Evolutionary conservation across 2,113 vertebrate species (phyloP).

Genomic region (Pachyramphus minor): DNA sequence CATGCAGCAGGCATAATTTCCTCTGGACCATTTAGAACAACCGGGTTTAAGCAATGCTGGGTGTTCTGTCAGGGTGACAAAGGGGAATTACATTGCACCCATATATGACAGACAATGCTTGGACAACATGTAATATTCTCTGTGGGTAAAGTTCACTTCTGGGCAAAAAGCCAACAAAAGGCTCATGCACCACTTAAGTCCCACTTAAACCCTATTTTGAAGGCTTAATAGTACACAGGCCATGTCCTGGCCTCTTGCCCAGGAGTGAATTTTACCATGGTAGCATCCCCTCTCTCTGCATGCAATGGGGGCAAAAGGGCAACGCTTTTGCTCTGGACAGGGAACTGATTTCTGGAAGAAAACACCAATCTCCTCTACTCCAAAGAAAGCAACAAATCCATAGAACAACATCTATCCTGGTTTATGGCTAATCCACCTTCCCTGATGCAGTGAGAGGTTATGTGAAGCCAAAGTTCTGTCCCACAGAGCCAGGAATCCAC

Average conservation of each 20-base stretch:
- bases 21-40: not conserved
- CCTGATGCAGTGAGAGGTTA: not conserved
- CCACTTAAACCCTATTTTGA: constrained; percentile 59
- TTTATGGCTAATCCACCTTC: not conserved
- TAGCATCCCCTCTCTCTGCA: not conserved
- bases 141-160: constrained; percentile 52
- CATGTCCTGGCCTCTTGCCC: constrained; percentile 52
- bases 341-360: not conserved
- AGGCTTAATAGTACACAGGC: constrained; percentile 50
- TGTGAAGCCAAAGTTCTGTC: not conserved
- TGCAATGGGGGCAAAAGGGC: not conserved
- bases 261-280: constrained; percentile 21
- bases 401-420: not conserved
- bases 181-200: constrained; percentile 53
- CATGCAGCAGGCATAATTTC: not conserved
- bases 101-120: not conserved
- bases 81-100: not conserved
- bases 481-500: not conserved
- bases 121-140: not conserved
- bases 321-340: constrained; percentile 6
- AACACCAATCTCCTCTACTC: not conserved
- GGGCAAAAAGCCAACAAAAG: constrained; percentile 55
- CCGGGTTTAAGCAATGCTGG: not conserved
- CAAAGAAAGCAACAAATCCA: not conserved
- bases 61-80: not conserved